Percentiles rank a stretch among this genome's conserved stretches.
Conservation (phyloP, 1,140 invertebrate species). For the Temnothorax longispinosus region DNA sequence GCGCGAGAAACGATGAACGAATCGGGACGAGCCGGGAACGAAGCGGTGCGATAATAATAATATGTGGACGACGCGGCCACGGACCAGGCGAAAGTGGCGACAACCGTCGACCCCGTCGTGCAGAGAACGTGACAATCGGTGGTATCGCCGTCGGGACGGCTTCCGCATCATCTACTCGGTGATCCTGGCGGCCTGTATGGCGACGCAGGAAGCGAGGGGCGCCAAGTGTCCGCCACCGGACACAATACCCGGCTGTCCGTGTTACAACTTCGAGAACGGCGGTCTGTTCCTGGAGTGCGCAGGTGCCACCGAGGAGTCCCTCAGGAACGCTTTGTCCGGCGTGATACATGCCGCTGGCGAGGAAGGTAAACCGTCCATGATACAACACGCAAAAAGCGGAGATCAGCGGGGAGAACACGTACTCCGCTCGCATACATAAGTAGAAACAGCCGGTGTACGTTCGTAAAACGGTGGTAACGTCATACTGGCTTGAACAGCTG, state of each 20-base stretch:
- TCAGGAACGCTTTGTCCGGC: slow-evolving; percentile 79
- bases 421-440: slow-evolving; percentile 48
- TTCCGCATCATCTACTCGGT: slow-evolving; percentile 77
- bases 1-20: slow-evolving; percentile 72
- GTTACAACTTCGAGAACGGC: slow-evolving; percentile 96
- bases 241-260: slow-evolving; percentile 89
- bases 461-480: slow-evolving; percentile 7
- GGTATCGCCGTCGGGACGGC: slow-evolving; percentile 61
- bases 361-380: slow-evolving; percentile 70
- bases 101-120: slow-evolving; percentile 64
- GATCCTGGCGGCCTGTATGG: slow-evolving; percentile 73
- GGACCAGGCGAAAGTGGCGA: slow-evolving; percentile 77
- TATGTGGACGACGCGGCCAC: slow-evolving; percentile 79
- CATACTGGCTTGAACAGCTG: slow-evolving; percentile 22
- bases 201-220: slow-evolving; percentile 70
- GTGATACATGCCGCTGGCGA: slow-evolving; percentile 72
- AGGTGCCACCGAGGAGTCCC: slow-evolving; percentile 88
- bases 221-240: slow-evolving; percentile 83
- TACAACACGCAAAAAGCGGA: slow-evolving; percentile 46
- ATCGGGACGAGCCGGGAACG: slow-evolving; percentile 59
- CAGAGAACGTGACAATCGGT: slow-evolving; percentile 51
- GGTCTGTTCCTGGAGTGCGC: slow-evolving; percentile 96
- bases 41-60: slow-evolving; percentile 76
- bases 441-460: slow-evolving; percentile 23
- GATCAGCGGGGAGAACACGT: slow-evolving; percentile 39